Evolutionary conservation across 2,888 invertebrate species (phyloP).

Genomic region (Cenopis cana): DNA sequence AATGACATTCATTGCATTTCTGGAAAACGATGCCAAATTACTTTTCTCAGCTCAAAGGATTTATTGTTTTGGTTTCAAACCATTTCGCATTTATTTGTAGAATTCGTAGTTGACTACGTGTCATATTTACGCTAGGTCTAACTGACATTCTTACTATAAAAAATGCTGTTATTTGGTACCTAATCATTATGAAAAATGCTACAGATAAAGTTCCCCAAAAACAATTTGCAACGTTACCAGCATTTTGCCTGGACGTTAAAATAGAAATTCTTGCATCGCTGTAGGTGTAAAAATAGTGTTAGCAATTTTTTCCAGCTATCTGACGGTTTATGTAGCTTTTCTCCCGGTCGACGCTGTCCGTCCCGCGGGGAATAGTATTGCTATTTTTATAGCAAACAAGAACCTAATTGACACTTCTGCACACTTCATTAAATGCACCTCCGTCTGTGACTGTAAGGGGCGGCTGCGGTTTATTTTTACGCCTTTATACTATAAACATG

Average conservation of each 20-base stretch:
- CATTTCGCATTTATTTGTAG: neutral
- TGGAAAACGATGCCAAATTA: constrained; percentile 25
- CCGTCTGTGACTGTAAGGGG: constrained; percentile 52
- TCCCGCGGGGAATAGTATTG: constrained; percentile 37
- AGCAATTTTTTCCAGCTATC: constrained; percentile 36
- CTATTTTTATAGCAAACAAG: constrained; percentile 62
- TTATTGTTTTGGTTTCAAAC: constrained; percentile 22
- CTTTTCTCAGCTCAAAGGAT: constrained; percentile 17
- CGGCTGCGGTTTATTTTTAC: constrained; percentile 25
- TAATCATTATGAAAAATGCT: neutral
- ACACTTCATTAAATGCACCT: constrained; percentile 62
- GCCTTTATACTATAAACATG: neutral
- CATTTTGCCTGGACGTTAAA: neutral
- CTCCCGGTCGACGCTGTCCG: constrained; percentile 48
- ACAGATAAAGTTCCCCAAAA: neutral
- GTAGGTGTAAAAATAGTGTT: constrained; percentile 31
- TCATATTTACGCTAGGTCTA: too few species aligned
- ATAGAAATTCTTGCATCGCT: constrained; percentile 14
- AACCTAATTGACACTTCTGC: constrained; percentile 65
- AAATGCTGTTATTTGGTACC: too few species aligned
- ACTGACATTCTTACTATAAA: too few species aligned
- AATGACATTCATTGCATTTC: constrained; percentile 32
- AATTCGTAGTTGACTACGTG: too few species aligned
- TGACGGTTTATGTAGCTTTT: constrained; percentile 36
- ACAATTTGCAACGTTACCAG: constrained; percentile 13